phyloP scores from a whole-genome alignment of 2,797 vertebrate genomes.

The Sternotherus odoratus region DNA sequence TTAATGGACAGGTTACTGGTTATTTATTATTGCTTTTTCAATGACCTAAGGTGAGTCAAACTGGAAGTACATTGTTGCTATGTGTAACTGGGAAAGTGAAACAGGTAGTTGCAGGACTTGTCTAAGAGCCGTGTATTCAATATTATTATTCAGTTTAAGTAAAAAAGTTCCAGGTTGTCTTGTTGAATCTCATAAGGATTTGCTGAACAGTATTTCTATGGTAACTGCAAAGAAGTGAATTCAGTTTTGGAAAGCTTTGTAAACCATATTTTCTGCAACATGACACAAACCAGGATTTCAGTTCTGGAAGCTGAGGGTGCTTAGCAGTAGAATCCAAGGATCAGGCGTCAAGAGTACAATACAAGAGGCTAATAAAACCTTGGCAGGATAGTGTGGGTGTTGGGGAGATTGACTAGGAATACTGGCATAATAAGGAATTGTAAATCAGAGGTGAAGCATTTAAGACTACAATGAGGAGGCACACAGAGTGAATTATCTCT shows the following conservation, averaged over 20 bases:
- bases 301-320: neutral
- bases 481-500: neutral
- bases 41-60: slow-evolving; percentile 41
- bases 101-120: neutral
- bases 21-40: slow-evolving; percentile 27
- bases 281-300: neutral
- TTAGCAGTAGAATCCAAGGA: neutral
- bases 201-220: slow-evolving; percentile 37
- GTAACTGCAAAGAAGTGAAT: neutral
- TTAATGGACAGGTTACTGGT: neutral
- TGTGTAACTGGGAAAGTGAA: slow-evolving; percentile 31
- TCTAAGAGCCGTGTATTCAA: slow-evolving; percentile 12
- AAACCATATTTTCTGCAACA: slow-evolving; percentile 8
- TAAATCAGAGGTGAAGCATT: neutral
- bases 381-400: neutral
- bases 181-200: neutral
- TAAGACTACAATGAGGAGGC: neutral
- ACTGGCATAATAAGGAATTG: neutral
- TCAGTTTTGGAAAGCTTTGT: slow-evolving; percentile 6
- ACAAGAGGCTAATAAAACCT: neutral
- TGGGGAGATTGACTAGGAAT: neutral
- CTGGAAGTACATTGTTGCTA: slow-evolving; percentile 27
- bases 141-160: slow-evolving; percentile 26
- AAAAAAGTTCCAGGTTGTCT: neutral
- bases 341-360: neutral